Evolutionary conservation across 2,888 invertebrate genomes (phyloP), one percentile per base, ranked within the genome.

Genomic region (Pteria penguin): DNA sequence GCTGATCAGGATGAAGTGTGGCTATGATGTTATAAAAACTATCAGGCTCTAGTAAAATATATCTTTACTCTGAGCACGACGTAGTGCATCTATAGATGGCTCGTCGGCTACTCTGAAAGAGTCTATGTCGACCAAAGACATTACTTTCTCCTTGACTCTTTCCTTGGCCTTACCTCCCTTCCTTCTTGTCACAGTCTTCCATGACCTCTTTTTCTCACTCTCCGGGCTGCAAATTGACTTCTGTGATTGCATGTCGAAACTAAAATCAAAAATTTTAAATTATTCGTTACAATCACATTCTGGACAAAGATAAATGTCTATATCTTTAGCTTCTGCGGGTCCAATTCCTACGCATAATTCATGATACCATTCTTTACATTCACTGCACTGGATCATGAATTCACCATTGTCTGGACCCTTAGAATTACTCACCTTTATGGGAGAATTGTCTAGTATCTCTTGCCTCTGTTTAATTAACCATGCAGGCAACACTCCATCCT

Each of bases 401-500:
- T n/a, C n/a, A n/a, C n/a, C n/a, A n/a, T n/a, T n/a, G n/a, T n/a
- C n/a, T n/a, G n/a, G n/a, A n/a, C n/a, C n/a, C n/a, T n/a, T n/a
- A n/a, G n/a, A n/a, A n/a, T n/a, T n/a, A 27, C 60, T 26, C 27
- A 26, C 26, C 26, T 60, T 60, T 4, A 60, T n/a, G 22, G 18
- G 22, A 24, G 22, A 24, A 24, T 60, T 24, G 27, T 60, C 27
- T 4, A 60, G 4, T 4, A 14, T 24, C 27, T 24, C 26, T 4
- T 26, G 4, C 22, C 33, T 62, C 4, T 62, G 31, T 4, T n/a
- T n/a, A n/a, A n/a, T n/a, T n/a, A 69, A 27, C 60, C 60, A 69
- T 4, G 31, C 26, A 0, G 57, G 72, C 18, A 72, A 2, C 3
- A 63, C 5, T 8, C 72, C n/a, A 26, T 72, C 72, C 8, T 58